Evolutionary conservation across 2,888 invertebrate species (phyloP), one percentile per base, ranked within the genome.

Genomic region (Acanthoscelides obtectus): DNA sequence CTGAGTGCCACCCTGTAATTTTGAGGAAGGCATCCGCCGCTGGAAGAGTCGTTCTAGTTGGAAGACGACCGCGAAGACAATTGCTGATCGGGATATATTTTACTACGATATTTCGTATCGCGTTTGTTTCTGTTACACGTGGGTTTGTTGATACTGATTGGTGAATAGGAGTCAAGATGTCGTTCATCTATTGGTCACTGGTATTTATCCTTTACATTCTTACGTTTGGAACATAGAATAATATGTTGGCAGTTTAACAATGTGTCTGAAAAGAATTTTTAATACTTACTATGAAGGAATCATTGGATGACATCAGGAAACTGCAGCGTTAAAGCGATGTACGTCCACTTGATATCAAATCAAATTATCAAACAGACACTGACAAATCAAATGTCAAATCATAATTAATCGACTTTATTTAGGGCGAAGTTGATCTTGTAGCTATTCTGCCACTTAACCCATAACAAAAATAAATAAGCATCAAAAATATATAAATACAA

Each of bases 191-290:
- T 77, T 84, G 84, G 84, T 84, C 84, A 19, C 68, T 83, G 80
- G 84, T 84, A 76, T 76, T 78, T 78, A 94, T 94, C 85, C 90
- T 67, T 71, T 64, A 64, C 17, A 20, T 22, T 68, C 25, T 20
- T 63, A 45, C 45, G 17, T 45, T 45, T 45, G 45, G 45, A 45
- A 5, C 25, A 5, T 25, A 25, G 25, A 3, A 25, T 5, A 6
- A 25, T 5, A 12, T 6, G 6, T 45, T 45, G 45, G 45, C 17
- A 45, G 17, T 17, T 45, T 45, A 12, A 45, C 45, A 45, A 6
- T 6, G 8, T 12, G 17, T 45, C 6, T 3, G 25, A 25, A 25
- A 25, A 25, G 3, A 25, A 25, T 25, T 25, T 6, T 1, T 45
- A 6, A 1, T 1, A 45, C 17, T 12, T 45, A 45, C 45, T 45